Evolutionary conservation across 2,113 vertebrate genomes (phyloP).

Genomic region (Isurus oxyrinchus): DNA sequence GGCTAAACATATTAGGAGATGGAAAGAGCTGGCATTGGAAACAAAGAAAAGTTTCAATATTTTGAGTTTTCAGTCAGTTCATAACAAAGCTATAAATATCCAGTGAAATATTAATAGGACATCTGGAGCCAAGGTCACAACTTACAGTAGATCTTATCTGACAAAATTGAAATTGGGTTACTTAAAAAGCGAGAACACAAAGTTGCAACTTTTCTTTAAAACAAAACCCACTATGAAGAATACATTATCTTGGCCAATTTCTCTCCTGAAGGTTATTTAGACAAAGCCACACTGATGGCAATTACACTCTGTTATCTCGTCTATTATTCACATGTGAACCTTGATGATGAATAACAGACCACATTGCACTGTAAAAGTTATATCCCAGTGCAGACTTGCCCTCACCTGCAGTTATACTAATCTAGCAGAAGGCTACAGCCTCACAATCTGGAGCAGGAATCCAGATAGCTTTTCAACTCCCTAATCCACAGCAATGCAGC

Average conservation of each 20-base stretch:
- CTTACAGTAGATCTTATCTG: too few relatives aligned
- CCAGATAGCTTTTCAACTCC: not conserved
- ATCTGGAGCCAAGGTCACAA: not conserved
- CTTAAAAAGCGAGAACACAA: not conserved
- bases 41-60: not conserved
- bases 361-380: not conserved
- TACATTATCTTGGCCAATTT: not conserved
- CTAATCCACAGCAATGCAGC: too few relatives aligned
- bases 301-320: not conserved
- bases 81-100: conserved; percentile 11
- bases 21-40: not conserved
- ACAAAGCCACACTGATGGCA: not conserved
- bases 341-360: not conserved
- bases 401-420: not conserved
- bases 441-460: not conserved
- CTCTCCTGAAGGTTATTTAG: not conserved
- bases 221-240: not conserved
- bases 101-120: not conserved
- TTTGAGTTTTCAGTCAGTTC: not conserved
- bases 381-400: not conserved
- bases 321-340: not conserved
- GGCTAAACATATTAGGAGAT: not conserved
- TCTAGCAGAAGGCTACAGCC: not conserved
- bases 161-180: not conserved
- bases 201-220: not conserved